Percentiles rank a stretch among this genome's conserved stretches.
Evolutionary conservation across 2,113 vertebrate species (phyloP).

Genomic region (Electrona antarctica): DNA sequence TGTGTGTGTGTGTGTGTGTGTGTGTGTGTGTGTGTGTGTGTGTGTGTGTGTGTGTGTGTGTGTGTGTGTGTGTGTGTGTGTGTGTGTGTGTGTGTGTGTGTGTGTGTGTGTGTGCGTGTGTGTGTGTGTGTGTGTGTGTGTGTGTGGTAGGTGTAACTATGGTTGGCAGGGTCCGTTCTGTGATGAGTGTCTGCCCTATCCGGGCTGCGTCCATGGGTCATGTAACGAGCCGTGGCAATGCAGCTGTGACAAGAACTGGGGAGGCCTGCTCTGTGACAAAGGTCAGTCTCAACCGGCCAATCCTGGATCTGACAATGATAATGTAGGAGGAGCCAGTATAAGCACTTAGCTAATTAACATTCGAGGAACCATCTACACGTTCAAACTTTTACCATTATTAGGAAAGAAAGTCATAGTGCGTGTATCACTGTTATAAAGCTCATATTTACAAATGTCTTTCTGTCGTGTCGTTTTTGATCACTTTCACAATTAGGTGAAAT

Average conservation of each 20-base stretch:
- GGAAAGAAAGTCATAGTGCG: no score
- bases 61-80: background rate
- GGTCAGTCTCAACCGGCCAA: constrained; percentile 68
- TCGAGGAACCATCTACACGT: no score
- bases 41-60: constrained; percentile 5
- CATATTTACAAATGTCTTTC: no score
- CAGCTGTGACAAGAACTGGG: constrained; percentile 97
- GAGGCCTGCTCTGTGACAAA: constrained; percentile 95
- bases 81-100: constrained; percentile 17
- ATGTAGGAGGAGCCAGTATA: no score
- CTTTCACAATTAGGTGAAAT: no score
- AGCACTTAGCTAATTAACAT: no score
- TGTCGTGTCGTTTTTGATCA: no score
- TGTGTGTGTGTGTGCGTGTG: no score
- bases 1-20: no score
- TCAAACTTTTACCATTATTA: no score
- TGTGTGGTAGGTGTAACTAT: constrained; percentile 87
- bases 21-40: constrained; percentile 21
- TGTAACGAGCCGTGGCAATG: constrained; percentile 91
- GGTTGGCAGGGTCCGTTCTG: constrained; percentile 95
- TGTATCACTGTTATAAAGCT: no score
- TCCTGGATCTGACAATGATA: no score
- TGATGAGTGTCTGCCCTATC: constrained; percentile 89
- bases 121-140: background rate
- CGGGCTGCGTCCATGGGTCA: constrained; percentile 93